phyloP scores from a whole-genome alignment of 2,888 invertebrate genomes.

The Ophraella communa region DNA sequence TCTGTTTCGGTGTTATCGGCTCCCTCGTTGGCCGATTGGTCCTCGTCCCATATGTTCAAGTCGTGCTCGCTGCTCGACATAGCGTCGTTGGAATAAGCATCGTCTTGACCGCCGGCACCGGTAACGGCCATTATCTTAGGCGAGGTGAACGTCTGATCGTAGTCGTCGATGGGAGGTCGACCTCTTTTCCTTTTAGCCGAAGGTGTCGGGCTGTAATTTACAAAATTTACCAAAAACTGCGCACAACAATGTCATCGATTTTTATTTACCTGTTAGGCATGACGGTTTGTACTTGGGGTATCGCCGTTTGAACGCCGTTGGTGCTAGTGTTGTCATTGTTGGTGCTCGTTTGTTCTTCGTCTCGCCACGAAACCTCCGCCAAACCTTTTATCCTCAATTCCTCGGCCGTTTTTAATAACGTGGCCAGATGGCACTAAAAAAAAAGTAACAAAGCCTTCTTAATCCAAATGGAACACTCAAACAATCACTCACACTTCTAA shows the following conservation, averaged over 20 bases:
- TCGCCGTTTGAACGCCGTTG: conserved; percentile 53
- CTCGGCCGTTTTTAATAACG: conserved; percentile 89
- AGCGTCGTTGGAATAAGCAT: conserved; percentile 58
- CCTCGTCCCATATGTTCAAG: conserved; percentile 57
- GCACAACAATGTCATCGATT: not conserved
- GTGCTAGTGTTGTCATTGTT: conserved; percentile 50
- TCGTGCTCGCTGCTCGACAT: conserved; percentile 59
- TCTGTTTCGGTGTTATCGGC: conserved; percentile 50
- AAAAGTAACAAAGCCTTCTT: no score
- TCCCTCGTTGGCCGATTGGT: conserved; percentile 52
- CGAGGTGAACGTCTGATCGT: conserved; percentile 62
- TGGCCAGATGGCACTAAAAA: conserved; percentile 82
- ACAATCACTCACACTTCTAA: not conserved
- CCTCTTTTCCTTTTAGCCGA: conserved; percentile 67
- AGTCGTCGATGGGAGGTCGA: conserved; percentile 70
- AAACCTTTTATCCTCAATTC: conserved; percentile 90
- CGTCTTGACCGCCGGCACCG: conserved; percentile 51
- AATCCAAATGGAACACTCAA: no score
- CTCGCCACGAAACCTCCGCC: conserved; percentile 88
- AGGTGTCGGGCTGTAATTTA: conserved; percentile 46
- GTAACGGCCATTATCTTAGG: conserved; percentile 63
- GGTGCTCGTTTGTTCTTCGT: conserved; percentile 59
- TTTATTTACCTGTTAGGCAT: conserved; percentile 49
- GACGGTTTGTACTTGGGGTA: conserved; percentile 58
- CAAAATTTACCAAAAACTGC: not conserved